A percentile compares a stretch with the other conserved stretches of the same genome.
These are phyloP conservation scores for Drosophila suboccidentalis DNA, from an alignment of 2,888 invertebrate species.

Conservation along the genomic window DNA sequence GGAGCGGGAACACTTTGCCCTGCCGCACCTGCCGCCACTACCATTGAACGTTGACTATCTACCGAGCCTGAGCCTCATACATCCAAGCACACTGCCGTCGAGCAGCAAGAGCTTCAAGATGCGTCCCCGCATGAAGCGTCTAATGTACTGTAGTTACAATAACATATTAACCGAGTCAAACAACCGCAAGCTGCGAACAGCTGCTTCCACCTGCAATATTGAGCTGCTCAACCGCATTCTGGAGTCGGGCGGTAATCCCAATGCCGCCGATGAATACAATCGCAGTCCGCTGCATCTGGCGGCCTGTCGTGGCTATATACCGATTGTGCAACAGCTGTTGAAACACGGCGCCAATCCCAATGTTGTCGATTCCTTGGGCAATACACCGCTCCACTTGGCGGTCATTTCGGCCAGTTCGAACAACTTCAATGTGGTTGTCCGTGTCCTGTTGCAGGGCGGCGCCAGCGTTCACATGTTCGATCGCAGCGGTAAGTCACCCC, in stretches of 20 bases:
- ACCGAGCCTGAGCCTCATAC: constrained; percentile 78
- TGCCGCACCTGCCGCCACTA: constrained; percentile 82
- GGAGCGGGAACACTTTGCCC: constrained; percentile 78
- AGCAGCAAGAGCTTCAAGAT: constrained; percentile 79
- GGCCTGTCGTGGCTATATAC: constrained; percentile 93
- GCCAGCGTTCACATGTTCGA: constrained; percentile 92
- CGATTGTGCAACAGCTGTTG: constrained; percentile 91
- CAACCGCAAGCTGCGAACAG: constrained; percentile 89
- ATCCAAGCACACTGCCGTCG: constrained; percentile 82
- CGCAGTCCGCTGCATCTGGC: constrained; percentile 95
- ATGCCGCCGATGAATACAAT: constrained; percentile 91
- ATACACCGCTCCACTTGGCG: constrained; percentile 96
- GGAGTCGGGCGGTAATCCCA: constrained; percentile 90
- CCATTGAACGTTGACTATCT: constrained; percentile 80
- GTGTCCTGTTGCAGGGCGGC: constrained; percentile 92
- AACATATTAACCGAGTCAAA: constrained; percentile 85
- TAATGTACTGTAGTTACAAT: constrained; percentile 75
- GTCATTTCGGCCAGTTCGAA: constrained; percentile 86
- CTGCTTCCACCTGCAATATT: constrained; percentile 91
- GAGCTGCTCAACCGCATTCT: constrained; percentile 89
- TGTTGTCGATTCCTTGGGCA: constrained; percentile 92
- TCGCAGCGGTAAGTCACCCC: constrained; percentile 92
- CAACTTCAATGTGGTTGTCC: constrained; percentile 84
- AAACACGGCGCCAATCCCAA: constrained; percentile 95
- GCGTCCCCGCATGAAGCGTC: constrained; percentile 74